Conservation (phyloP, 2,113 vertebrate genomes). For the Oxygymnocypris stewartii region DNA sequence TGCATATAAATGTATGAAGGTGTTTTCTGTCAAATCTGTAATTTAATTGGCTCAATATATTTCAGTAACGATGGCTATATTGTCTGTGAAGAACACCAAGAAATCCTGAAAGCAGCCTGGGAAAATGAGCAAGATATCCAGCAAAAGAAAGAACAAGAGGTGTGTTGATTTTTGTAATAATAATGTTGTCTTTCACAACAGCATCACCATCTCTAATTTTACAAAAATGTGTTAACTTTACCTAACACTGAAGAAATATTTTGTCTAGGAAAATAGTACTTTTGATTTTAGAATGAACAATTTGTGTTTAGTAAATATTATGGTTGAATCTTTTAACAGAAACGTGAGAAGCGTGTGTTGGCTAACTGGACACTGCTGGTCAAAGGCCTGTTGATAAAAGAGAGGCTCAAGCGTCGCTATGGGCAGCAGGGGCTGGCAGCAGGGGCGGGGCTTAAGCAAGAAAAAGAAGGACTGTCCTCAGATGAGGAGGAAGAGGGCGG, state of each 20-base stretch:
- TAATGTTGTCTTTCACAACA: background rate
- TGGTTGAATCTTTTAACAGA: conserved; percentile 71
- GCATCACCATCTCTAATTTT: background rate
- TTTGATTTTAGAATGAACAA: background rate
- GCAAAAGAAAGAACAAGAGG: conserved; percentile 89
- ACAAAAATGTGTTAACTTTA: background rate
- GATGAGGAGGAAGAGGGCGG: conserved; percentile 64
- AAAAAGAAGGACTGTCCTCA: conserved; percentile 76
- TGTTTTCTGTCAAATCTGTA: conserved; percentile 11
- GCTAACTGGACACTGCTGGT: conserved; percentile 90
- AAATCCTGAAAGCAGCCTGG: conserved; percentile 88
- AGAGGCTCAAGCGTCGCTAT: conserved; percentile 84
- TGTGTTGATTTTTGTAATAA: conserved; percentile 51
- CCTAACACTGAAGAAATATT: background rate
- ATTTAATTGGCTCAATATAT: background rate
- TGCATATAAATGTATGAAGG: background rate
- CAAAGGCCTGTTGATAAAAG: conserved; percentile 89
- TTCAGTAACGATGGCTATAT: conserved; percentile 81
- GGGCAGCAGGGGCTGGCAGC: conserved; percentile 70
- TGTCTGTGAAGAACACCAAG: conserved; percentile 90
- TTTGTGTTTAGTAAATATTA: background rate
- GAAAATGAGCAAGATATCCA: conserved; percentile 87
- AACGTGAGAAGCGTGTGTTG: conserved; percentile 85
- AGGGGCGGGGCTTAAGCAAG: conserved; percentile 30
- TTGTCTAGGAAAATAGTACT: background rate